Conservation (phyloP, 2,888 invertebrate genomes). For the Lasioglossum villosulum region DNA sequence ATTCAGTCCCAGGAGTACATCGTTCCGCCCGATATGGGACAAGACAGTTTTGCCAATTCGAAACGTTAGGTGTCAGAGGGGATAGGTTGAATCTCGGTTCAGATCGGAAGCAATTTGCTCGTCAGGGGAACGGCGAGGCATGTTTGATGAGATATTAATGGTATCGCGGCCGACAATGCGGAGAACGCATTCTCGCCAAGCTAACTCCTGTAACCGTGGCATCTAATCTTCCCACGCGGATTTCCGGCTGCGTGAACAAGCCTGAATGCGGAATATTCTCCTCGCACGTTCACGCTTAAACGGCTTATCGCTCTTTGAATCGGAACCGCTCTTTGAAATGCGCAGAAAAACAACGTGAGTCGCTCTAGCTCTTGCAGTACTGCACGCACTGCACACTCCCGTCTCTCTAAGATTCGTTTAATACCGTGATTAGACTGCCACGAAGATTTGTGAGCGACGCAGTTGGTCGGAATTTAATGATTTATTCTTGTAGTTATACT, state of each 20-base stretch:
- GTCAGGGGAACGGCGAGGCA: background rate
- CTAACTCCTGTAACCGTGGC: slow-evolving; percentile 37
- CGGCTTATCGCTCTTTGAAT: background rate
- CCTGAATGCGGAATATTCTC: background rate
- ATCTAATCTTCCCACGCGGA: slow-evolving; percentile 49
- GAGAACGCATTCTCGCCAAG: slow-evolving; percentile 34
- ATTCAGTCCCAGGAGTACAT: background rate
- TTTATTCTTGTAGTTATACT: background rate
- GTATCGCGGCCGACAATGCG: slow-evolving; percentile 13
- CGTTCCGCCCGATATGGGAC: background rate
- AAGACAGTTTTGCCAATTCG: background rate
- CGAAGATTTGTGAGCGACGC: background rate
- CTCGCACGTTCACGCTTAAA: background rate
- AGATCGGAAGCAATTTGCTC: background rate
- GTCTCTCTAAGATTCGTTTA: background rate
- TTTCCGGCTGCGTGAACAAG: slow-evolving; percentile 16
- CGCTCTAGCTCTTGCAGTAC: background rate
- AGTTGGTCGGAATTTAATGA: background rate
- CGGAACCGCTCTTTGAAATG: background rate
- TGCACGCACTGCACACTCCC: background rate
- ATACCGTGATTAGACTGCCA: background rate
- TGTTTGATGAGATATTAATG: slow-evolving; percentile 40
- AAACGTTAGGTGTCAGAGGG: background rate
- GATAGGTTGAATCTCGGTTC: slow-evolving; percentile 2
- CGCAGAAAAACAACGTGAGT: background rate